A percentile compares a stretch with the other conserved stretches of the same genome.
Evolutionary conservation across 1,140 invertebrate genomes (phyloP).

Genomic region (Drosophila aff.): DNA sequence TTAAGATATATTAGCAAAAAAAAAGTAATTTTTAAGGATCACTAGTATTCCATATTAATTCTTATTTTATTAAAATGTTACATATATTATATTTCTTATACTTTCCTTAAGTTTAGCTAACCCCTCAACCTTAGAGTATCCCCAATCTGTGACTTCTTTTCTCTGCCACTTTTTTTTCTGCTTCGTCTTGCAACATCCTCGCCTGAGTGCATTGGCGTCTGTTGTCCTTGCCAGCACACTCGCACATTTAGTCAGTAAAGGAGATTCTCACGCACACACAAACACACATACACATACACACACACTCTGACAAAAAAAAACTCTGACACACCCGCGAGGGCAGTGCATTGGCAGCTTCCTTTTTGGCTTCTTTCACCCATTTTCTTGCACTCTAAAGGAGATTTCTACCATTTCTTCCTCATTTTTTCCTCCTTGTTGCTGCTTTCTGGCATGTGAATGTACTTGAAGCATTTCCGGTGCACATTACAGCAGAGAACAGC

Average conservation of each 20-base stretch:
- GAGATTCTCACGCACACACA: slow-evolving; percentile 28
- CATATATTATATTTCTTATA: background rate
- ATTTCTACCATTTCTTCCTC: slow-evolving; percentile 25
- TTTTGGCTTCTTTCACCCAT: slow-evolving; percentile 60
- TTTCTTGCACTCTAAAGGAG: slow-evolving; percentile 43
- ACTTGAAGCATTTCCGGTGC: slow-evolving; percentile 82
- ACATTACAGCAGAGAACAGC: slow-evolving; percentile 63
- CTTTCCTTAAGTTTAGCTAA: background rate
- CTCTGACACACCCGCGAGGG: slow-evolving; percentile 2
- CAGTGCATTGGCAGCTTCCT: slow-evolving; percentile 65
- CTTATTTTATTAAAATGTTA: background rate
- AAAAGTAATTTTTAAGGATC: too few relatives aligned
- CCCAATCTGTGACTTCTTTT: slow-evolving; percentile 30
- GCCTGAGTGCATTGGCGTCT: slow-evolving; percentile 80
- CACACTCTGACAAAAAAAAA: background rate
- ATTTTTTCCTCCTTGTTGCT: slow-evolving; percentile 54
- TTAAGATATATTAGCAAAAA: too few relatives aligned
- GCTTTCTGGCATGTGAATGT: slow-evolving; percentile 76
- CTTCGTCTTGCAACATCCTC: slow-evolving; percentile 39
- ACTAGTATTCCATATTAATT: background rate
- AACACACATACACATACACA: background rate
- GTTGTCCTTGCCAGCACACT: slow-evolving; percentile 71
- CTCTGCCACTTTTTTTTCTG: slow-evolving; percentile 7
- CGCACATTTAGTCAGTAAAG: slow-evolving; percentile 22
- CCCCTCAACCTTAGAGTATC: slow-evolving; percentile 7